Percentiles rank a stretch among this genome's conserved stretches.
phyloP scores from a whole-genome alignment of 2,888 invertebrate species.

The Pasiphila rectangulata region DNA sequence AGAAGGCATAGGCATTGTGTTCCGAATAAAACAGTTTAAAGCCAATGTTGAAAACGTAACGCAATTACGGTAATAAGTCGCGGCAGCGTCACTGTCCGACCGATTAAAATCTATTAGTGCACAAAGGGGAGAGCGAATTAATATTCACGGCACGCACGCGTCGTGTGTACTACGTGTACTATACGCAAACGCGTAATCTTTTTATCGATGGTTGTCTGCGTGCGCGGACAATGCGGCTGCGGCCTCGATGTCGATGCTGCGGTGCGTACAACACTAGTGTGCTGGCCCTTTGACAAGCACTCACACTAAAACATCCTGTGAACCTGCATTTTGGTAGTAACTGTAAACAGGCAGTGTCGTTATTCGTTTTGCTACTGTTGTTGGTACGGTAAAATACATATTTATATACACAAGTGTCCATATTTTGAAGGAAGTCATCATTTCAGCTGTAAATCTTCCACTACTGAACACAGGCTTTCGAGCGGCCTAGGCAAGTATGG shows the following conservation, averaged over 20 bases:
- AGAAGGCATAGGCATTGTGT: not conserved
- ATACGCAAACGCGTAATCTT: conserved; percentile 76
- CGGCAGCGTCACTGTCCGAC: conserved; percentile 47
- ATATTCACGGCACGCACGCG: conserved; percentile 75
- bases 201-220: conserved; percentile 64
- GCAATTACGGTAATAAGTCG: conserved; percentile 48
- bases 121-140: conserved; percentile 65
- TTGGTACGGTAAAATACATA: too few species aligned
- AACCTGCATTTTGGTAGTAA: not conserved
- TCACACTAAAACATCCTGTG: too few species aligned
- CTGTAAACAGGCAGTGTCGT: too few species aligned
- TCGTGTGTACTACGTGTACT: conserved; percentile 39
- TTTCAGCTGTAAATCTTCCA: too few species aligned
- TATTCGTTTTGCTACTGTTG: too few species aligned
- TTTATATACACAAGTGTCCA: too few species aligned
- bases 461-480: too few species aligned
- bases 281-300: too few species aligned
- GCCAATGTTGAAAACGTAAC: conserved; percentile 24
- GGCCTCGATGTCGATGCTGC: conserved; percentile 51
- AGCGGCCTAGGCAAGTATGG: too few species aligned
- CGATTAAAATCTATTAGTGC: conserved; percentile 78
- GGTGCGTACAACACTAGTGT: conserved; percentile 44
- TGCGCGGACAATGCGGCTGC: conserved; percentile 50
- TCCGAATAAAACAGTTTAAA: not conserved
- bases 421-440: too few species aligned